Evolutionary conservation across 2,888 invertebrate genomes (phyloP), one percentile per base, ranked within the genome.

Genomic region (Rhagonycha fulva): DNA sequence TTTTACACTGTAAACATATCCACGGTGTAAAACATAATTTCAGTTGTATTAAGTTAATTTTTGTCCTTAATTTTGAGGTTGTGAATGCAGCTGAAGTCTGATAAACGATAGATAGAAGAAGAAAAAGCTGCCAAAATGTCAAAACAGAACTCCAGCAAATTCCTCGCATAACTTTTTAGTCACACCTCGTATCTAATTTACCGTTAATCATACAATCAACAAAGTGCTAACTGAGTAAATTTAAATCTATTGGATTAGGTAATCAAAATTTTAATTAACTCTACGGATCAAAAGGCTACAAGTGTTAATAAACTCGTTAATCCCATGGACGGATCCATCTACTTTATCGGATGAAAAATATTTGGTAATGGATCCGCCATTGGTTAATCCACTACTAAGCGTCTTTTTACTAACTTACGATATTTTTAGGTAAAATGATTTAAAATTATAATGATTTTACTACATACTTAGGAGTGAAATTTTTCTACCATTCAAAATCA

Each of bases 401-500:
- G 47, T 47, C 47, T 3, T 47, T n/a, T 47, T n/a, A 47, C 47
- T 47, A 47, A 47, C 7, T 47, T 10, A 47, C n/a, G 0, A 47
- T n/a, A 7, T 66, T 19, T n/a, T 24, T 24, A n/a, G 63, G 63
- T n/a, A 2, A 63, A 63, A 63, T n/a, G 63, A 24, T 66, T 14
- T 26, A 12, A 66, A 66, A 66, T n/a, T 26, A 66, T 66, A 24
- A 23, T 24, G n/a, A 66, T 66, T 66, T 66, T 24, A 24, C 63
- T 66, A 66, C n/a, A n/a, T n/a, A n/a, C 63, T 66, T 26, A 24
- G n/a, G 9, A 23, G 63, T 66, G 63, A 66, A 62, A 66, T 66
- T 10, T n/a, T 9, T 69, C 74, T 74, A 74, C 24, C 74, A 30
- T 74, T 70, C 74, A 12, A 24, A 74, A 70, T 66, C 23, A 66